Percentiles rank a stretch among this genome's conserved stretches.
Conservation (phyloP, 2,888 invertebrate species). For the Campoplex nolae region DNA sequence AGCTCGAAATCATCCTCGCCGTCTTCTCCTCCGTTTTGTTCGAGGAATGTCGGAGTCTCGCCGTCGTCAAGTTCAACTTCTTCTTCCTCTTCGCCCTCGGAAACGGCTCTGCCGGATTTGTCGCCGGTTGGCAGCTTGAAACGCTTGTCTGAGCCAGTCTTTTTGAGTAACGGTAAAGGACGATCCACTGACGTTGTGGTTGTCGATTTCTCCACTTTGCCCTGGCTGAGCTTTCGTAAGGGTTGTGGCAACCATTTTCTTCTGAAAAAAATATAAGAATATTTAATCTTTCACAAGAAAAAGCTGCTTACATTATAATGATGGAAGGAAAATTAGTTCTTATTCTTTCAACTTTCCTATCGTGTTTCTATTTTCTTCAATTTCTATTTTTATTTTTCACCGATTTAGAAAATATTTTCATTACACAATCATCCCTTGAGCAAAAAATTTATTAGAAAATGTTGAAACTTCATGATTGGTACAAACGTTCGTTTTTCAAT, state of each 20-base stretch:
- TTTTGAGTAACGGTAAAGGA: slow-evolving; percentile 88
- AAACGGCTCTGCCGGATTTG: slow-evolving; percentile 76
- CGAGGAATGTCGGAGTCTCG: slow-evolving; percentile 81
- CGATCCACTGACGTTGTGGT: slow-evolving; percentile 77
- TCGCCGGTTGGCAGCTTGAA: slow-evolving; percentile 88
- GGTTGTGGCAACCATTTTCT: slow-evolving; percentile 96
- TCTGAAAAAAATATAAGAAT: slow-evolving; percentile 85
- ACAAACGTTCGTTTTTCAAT: too few species aligned
- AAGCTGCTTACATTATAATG: not conserved
- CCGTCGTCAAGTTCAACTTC: slow-evolving; percentile 79
- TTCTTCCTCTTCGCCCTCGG: slow-evolving; percentile 82
- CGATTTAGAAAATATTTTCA: too few species aligned
- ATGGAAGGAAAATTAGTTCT: not conserved
- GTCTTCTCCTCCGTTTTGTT: slow-evolving; percentile 89
- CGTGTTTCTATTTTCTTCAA: not conserved
- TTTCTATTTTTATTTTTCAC: not conserved
- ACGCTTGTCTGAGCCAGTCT: slow-evolving; percentile 93
- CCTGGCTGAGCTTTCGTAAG: slow-evolving; percentile 94
- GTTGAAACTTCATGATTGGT: too few species aligned
- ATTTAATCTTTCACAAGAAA: not conserved
- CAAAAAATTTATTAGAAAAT: too few species aligned
- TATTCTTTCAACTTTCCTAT: not conserved
- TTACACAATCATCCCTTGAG: too few species aligned
- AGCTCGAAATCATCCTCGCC: slow-evolving; percentile 94
- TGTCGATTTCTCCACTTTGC: slow-evolving; percentile 91